Percentiles rank a stretch among this genome's conserved stretches.
These are phyloP conservation scores for Torymus auratus DNA, from an alignment of 2,888 invertebrate species.

Conservation along the genomic window DNA sequence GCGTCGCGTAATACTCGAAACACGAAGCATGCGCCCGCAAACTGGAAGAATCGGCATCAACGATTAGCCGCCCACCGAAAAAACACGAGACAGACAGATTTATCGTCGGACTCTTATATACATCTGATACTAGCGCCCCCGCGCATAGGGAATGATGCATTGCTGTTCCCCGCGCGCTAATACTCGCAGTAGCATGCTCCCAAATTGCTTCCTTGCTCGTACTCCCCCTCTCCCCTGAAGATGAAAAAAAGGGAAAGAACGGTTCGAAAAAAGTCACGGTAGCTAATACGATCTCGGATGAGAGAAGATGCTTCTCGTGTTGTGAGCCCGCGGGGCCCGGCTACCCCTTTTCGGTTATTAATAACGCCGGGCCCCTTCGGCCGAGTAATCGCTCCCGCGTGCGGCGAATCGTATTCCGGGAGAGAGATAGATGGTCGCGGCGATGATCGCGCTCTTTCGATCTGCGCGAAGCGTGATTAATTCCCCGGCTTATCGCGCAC, in stretches of 20 bases:
- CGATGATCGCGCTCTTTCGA: conserved; percentile 34
- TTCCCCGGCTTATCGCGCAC: conserved; percentile 34
- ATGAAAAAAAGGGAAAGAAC: no score
- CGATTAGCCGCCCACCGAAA: neutral
- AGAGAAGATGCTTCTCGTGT: conserved; percentile 35
- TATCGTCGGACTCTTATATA: conserved; percentile 10
- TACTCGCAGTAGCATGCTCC: neutral
- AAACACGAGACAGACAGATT: neutral
- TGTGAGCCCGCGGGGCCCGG: neutral
- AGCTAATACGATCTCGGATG: conserved; percentile 2
- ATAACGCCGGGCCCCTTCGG: neutral
- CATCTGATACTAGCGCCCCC: neutral
- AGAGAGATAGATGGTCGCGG: conserved; percentile 12
- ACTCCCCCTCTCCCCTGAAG: no score
- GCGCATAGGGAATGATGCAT: neutral
- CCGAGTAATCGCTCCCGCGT: conserved; percentile 3
- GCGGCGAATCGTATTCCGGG: conserved; percentile 3
- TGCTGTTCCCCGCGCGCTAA: neutral
- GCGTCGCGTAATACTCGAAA: neutral
- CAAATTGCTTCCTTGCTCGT: conserved; percentile 23
- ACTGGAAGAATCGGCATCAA: neutral
- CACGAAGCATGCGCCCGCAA: neutral
- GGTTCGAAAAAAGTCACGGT: no score
- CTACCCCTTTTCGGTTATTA: conserved; percentile 22
- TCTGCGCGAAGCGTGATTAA: conserved; percentile 34